Percentiles rank a stretch among this genome's conserved stretches.
These are phyloP conservation scores for Drosophila watanabei DNA, from an alignment of 1,140 invertebrate genomes.

Conservation along the genomic window DNA sequence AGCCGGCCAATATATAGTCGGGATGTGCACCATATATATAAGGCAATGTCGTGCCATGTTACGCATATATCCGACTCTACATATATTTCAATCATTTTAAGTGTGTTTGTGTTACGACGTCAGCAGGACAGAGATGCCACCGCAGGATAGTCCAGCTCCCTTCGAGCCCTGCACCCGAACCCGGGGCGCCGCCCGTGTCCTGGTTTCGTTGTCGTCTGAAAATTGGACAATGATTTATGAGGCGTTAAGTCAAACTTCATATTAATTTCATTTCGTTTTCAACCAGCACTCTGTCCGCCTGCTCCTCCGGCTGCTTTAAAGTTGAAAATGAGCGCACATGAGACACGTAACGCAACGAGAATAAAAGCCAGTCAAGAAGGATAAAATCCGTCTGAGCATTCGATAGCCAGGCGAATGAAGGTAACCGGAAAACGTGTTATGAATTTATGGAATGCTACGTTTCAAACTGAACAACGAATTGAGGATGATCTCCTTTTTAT, in stretches of 20 bases:
- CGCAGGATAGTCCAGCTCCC: slow-evolving; percentile 46
- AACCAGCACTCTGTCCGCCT: slow-evolving; percentile 28
- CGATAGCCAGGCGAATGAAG: slow-evolving; percentile 34
- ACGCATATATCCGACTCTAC: slow-evolving; percentile 69
- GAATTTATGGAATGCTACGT: slow-evolving; percentile 47
- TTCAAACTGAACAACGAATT: not conserved
- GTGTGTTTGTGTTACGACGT: slow-evolving; percentile 76
- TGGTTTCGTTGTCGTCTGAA: slow-evolving; percentile 53
- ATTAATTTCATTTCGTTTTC: slow-evolving; percentile 82
- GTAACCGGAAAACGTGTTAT: slow-evolving; percentile 60
- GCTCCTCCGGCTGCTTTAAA: slow-evolving; percentile 47
- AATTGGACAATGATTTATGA: slow-evolving; percentile 84
- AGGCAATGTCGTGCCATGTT: slow-evolving; percentile 64
- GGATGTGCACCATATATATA: slow-evolving; percentile 40
- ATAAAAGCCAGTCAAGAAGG: slow-evolving; percentile 52
- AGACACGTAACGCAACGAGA: slow-evolving; percentile 45
- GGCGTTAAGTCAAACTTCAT: slow-evolving; percentile 82
- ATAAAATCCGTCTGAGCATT: slow-evolving; percentile 55
- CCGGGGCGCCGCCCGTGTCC: slow-evolving; percentile 28
- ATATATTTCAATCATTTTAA: slow-evolving; percentile 82
- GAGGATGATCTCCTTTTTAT: not conserved
- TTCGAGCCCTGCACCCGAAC: slow-evolving; percentile 5
- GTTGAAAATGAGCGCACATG: slow-evolving; percentile 48
- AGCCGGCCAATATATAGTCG: slow-evolving; percentile 55
- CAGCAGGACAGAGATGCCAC: slow-evolving; percentile 57